Conservation (phyloP, 2,888 invertebrate species). For the Dascillus cervinus region DNA sequence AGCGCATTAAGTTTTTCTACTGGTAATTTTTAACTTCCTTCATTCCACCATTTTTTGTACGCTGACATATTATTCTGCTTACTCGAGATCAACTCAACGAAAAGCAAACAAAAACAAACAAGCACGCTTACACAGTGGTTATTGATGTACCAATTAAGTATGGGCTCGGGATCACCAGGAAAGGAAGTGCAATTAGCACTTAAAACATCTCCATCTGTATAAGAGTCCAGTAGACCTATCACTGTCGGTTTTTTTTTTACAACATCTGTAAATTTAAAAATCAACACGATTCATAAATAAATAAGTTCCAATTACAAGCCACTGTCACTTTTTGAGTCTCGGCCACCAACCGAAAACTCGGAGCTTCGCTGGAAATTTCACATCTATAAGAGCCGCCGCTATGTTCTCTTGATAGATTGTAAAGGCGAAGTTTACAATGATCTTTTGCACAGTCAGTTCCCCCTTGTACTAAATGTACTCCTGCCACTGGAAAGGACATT, state of each 20-base stretch:
- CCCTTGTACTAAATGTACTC: conserved; percentile 33
- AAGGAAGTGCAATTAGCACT: conserved; percentile 36
- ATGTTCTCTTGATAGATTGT: conserved; percentile 25
- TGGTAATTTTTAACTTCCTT: no score
- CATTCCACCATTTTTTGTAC: no score
- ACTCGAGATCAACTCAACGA: no score
- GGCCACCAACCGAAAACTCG: conserved; percentile 44
- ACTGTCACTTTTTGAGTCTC: conserved; percentile 47
- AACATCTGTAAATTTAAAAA: conserved; percentile 34
- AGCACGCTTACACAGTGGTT: conserved; percentile 31
- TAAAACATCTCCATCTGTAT: conserved; percentile 34
- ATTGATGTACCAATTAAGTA: conserved; percentile 37
- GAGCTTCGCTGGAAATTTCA: conserved; percentile 49
- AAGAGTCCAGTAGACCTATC: conserved; percentile 31
- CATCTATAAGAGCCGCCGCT: conserved; percentile 44
- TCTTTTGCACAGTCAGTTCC: conserved; percentile 20
- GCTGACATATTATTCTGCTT: no score
- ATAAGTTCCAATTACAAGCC: conserved; percentile 43
- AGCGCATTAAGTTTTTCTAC: no score
- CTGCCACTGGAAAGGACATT: conserved; percentile 37
- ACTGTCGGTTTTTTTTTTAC: conserved; percentile 36
- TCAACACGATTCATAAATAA: not conserved
- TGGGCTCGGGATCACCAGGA: conserved; percentile 36
- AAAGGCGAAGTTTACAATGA: conserved; percentile 27
- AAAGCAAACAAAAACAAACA: no score